phyloP scores from a whole-genome alignment of 2,797 vertebrate species.

The Alectoris magna region DNA sequence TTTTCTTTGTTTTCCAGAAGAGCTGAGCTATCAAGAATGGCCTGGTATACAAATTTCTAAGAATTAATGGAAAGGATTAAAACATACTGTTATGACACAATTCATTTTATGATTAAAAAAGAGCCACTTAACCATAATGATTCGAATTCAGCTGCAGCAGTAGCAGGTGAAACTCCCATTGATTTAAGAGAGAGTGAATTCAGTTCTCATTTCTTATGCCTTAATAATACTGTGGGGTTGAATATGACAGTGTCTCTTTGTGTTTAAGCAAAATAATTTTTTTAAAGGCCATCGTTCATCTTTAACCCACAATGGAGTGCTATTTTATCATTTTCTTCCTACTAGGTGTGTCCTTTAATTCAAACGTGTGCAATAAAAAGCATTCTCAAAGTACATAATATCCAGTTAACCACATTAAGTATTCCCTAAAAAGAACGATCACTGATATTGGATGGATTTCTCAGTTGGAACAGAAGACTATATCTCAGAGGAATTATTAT shows the following conservation, averaged over 20 bases:
- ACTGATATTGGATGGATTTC: constrained; percentile 57
- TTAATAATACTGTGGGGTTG: constrained; percentile 48
- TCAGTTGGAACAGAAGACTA: constrained; percentile 42
- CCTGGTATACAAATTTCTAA: not conserved
- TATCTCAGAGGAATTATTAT: constrained; percentile 57
- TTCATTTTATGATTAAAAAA: constrained; percentile 69
- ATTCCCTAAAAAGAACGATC: constrained; percentile 63
- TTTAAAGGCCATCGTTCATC: constrained; percentile 57
- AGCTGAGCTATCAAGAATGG: not conserved
- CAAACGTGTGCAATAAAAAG: constrained; percentile 64
- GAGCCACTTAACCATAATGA: constrained; percentile 56
- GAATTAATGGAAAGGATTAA: constrained; percentile 57
- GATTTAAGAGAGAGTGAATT: constrained; percentile 54
- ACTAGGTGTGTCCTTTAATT: constrained; percentile 64
- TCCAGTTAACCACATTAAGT: constrained; percentile 60
- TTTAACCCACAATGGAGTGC: constrained; percentile 57
- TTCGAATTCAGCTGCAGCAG: constrained; percentile 40
- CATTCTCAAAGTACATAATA: constrained; percentile 63
- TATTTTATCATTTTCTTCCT: constrained; percentile 60
- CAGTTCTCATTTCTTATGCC: constrained; percentile 34
- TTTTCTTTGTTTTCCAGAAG: constrained; percentile 31
- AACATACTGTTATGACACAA: constrained; percentile 48
- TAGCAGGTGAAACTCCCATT: constrained; percentile 18
- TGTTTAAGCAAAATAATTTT: constrained; percentile 67
- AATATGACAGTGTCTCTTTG: constrained; percentile 53